Evolutionary conservation across 2,113 vertebrate genomes (phyloP), one percentile per base, ranked within the genome.

Genomic region (Oryzias celebensis): DNA sequence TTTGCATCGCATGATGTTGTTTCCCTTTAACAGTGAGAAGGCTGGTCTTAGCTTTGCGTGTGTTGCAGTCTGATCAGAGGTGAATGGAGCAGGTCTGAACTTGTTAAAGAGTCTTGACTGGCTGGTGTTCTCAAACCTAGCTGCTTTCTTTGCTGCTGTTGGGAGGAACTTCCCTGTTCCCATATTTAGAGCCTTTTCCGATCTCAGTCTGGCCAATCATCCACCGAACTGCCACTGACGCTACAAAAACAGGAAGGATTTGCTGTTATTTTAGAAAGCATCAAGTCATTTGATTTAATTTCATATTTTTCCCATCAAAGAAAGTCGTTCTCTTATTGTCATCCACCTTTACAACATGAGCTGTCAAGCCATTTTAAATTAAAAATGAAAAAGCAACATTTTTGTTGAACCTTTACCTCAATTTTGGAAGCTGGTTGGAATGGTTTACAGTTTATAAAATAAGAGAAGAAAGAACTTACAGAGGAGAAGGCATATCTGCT

Each of bases 171-270:
- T 91, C 90, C 13, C 92, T 92, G 80, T 94, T 93, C 43, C 97
- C 97, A 0, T 99, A 99, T 72, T 85, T 91, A 2, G 97, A 99
- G 42, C 94, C 92, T 75, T 86, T 95, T 80, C 95, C 80, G 6
- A 97, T 98, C 84, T 99, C 97, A 0, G 97, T 99, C 85, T 97
- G 94, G 0, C 93, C 93, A 2, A 99, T 99, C 96, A 99, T 98
- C 94, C 95, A 95, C 84, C 95, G 94, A 43, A 96, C 91, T 24
- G 91, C 95, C 62, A 93, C 64, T n/a, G 97, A 97, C 49, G 86
- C 97, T 98, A 89, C 7, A 61, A 76, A 52, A 44, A 77, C 78
- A 68, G 12, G 8, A 12, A 16, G 55, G 31, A 58, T 18, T 44
- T 18, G 46, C n/a, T 3, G 24, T 26, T 28, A 8, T n/a, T 15